These are phyloP conservation scores for Tenthredo amoena DNA, from an alignment of 2,888 invertebrate genomes.

Conservation along the genomic window DNA sequence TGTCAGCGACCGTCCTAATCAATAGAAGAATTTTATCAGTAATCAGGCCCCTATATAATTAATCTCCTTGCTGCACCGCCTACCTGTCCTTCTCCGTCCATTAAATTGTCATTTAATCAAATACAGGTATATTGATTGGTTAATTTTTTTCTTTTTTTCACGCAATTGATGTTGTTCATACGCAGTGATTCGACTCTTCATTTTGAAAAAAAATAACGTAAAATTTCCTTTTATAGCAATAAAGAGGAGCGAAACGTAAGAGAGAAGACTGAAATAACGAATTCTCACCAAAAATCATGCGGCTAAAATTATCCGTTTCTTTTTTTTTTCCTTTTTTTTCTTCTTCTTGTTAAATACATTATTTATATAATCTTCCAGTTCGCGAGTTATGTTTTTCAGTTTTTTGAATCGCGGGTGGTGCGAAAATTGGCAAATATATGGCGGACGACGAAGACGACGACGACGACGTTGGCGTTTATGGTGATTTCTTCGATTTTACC, in stretches of 20 bases:
- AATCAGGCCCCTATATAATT: conserved; percentile 2
- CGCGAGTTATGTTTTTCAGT: background rate
- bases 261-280: background rate
- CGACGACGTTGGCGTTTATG: background rate
- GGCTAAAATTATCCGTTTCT: background rate
- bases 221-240: background rate
- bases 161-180: background rate
- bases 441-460: background rate
- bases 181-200: background rate
- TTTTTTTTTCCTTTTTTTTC: background rate
- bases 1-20: conserved; percentile 1
- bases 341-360: background rate
- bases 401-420: background rate
- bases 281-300: background rate
- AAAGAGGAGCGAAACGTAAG: background rate
- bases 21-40: background rate
- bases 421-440: background rate
- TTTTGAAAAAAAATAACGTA: background rate
- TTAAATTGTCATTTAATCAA: background rate
- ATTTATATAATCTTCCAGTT: background rate
- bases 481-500: background rate
- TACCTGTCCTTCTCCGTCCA: background rate
- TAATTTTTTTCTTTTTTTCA: background rate
- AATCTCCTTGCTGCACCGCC: conserved; percentile 2
- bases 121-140: background rate